A percentile compares a stretch with the other conserved stretches of the same genome.
Evolutionary conservation across 2,888 invertebrate genomes (phyloP).

Genomic region (Mesochorus sp.): DNA sequence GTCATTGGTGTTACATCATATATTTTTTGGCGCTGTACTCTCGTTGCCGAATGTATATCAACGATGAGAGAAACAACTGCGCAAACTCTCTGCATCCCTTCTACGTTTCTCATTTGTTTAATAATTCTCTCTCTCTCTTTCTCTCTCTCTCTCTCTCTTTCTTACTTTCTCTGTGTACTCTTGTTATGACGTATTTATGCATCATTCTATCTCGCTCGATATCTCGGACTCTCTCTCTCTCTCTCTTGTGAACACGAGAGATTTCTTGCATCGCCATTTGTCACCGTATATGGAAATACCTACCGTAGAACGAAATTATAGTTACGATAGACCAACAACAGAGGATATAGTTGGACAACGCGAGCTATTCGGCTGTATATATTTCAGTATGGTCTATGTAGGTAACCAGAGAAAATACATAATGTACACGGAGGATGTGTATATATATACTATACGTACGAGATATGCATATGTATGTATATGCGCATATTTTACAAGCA

Average conservation of each 20-base stretch:
- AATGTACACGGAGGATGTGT: background rate
- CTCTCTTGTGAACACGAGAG: background rate
- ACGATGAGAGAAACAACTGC: too few species aligned
- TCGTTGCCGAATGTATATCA: too few species aligned
- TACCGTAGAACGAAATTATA: conserved; percentile 39
- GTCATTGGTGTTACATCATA: too few species aligned
- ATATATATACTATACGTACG: background rate
- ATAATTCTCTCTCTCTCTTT: too few species aligned
- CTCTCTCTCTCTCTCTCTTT: background rate
- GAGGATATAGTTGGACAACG: conserved; percentile 20
- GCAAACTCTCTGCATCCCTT: too few species aligned
- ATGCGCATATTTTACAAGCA: background rate
- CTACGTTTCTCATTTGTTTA: too few species aligned
- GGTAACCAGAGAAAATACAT: background rate
- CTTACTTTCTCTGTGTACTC: background rate
- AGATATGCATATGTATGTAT: background rate
- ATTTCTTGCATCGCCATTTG: conserved; percentile 31
- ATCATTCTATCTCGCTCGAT: background rate
- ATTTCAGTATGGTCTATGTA: background rate
- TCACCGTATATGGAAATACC: conserved; percentile 46
- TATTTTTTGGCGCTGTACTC: too few species aligned
- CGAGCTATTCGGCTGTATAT: conserved; percentile 7
- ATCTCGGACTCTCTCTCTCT: background rate
- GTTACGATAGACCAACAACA: conserved; percentile 35
- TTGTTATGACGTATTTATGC: background rate